Base-by-base conservation (phyloP, 2,113 vertebrate genomes). In the Thunnus thynnus region DNA sequence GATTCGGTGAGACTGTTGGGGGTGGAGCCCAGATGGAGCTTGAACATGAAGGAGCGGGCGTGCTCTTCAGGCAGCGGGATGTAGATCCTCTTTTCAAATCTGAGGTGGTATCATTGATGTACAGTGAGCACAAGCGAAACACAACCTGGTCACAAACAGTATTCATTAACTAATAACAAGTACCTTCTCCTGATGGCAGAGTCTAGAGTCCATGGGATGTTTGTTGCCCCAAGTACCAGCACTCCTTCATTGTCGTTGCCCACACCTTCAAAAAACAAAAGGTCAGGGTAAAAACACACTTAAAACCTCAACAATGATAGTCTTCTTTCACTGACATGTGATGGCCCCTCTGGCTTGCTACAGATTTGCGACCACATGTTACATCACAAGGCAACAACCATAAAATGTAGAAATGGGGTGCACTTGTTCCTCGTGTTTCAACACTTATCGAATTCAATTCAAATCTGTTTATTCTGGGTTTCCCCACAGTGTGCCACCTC, bases 21-120 rank as follows among this genome's bases (percentile, higher is more conserved):
- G 1, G 98, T 99, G 41, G 95, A 90, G 22, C 97, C 98, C 64
- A 99, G 94, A 76, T 99, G 96, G 72, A 99, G 95, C 80, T 95
- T 98, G 90, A 99, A 99, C 97, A 99, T 99, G 18, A 96, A 95
- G 84, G 94, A 72, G 60, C 97, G 96, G 48, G 98, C 98, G 0
- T 97, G 97, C 61, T 97, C 96, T 86, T 99, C 98, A 3, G 98
- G 98, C 88, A 99, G 94, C 20, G 98, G 97, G 90, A 99, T 99
- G 90, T 97, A 99, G 93, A 99, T 99, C 54, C 97, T 96, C 77
- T 99, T 99, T 94, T 99, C 98, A 95, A 99, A 99, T 92, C 98
- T 99, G 78, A 84, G 57, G 74, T 65, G 47, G 17, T 20, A 72
- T 78, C 8, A 80, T 62, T 2, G 4, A 41, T 67, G 41, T 18